Evolutionary conservation across 2,113 vertebrate genomes (phyloP), one percentile per base, ranked within the genome.

Genomic region (Nansenia antarctica): DNA sequence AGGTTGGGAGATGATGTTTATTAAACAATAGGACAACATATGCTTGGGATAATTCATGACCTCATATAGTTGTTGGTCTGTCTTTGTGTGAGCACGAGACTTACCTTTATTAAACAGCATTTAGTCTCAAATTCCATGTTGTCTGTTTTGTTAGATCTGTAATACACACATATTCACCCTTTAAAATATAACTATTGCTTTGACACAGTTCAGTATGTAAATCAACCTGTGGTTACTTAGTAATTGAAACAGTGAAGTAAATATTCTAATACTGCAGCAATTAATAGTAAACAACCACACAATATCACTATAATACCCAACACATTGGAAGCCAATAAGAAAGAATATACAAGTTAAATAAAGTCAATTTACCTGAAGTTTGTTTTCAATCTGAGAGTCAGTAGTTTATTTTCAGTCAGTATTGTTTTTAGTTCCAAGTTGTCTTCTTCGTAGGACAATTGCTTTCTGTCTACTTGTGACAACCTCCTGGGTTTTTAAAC

Each of bases 61-160:
- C 3, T 60, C 8, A 34, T 60, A n/a, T n/a, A n/a, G 57, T 49
- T 58, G 27, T 58, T 5, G 14, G 15, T 29, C 12, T 31, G 14
- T 7, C 11, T 32, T 34, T 18, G 9, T n/a, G 2, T 39, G 6
- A 22, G 15, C 9, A 5, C 1, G 26, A 12, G 8, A 54, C 45
- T 61, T 29, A 74, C 72, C 65, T 32, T 63, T 11, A 34, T 73
- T n/a, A 45, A 0, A 57, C 24, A 64, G 77, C 61, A 64, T 9
- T 3, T 62, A 69, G 53, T 77, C 27, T 67, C 0, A 5, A 72
- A 79, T 62, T 77, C 81, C 86, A 88, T 71, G 29, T 66, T 60
- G 5, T 66, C 45, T 39, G 27, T 47, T 20, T 18, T 14, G 57
- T 20, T 4, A 64, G n/a, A 60, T 52, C 79, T 86, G 63, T 52